Percentiles rank a stretch among this genome's conserved stretches.
Evolutionary conservation across 2,113 vertebrate genomes (phyloP).

Genomic region (Platycercus adscitus): DNA sequence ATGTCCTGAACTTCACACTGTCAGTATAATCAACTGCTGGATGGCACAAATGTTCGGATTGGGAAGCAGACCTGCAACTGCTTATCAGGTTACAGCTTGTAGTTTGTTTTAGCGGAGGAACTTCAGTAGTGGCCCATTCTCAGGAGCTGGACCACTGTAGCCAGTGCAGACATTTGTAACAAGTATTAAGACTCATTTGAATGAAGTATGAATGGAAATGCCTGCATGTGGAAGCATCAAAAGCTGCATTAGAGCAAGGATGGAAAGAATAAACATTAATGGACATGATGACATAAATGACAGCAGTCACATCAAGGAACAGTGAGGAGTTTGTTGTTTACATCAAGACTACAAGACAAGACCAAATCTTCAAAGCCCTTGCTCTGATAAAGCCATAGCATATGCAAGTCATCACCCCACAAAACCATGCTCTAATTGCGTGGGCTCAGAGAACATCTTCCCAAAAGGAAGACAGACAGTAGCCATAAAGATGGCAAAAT

Average conservation of each 20-base stretch:
- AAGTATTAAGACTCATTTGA: background rate
- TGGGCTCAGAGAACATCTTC: background rate
- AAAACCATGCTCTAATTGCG: background rate
- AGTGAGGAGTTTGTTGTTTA: background rate
- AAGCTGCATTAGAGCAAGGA: background rate
- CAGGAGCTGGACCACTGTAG: background rate
- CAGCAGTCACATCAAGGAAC: background rate
- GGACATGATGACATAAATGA: fast-evolving
- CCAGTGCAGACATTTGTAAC: background rate
- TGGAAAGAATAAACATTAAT: background rate
- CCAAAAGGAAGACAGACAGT: background rate
- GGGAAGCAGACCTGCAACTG: background rate
- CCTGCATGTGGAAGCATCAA: background rate
- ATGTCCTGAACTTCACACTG: background rate
- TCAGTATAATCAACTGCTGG: background rate
- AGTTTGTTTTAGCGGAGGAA: background rate
- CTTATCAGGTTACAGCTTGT: background rate
- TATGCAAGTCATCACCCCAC: fast-evolving
- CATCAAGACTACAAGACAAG: background rate
- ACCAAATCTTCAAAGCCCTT: background rate
- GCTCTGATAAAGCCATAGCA: background rate
- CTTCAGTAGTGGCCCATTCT: background rate
- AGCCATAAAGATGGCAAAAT: background rate
- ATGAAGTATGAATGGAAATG: background rate
- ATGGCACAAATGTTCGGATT: background rate